Evolutionary conservation across 1,140 invertebrate genomes (phyloP).

Genomic region (Pachypsylla venusta): DNA sequence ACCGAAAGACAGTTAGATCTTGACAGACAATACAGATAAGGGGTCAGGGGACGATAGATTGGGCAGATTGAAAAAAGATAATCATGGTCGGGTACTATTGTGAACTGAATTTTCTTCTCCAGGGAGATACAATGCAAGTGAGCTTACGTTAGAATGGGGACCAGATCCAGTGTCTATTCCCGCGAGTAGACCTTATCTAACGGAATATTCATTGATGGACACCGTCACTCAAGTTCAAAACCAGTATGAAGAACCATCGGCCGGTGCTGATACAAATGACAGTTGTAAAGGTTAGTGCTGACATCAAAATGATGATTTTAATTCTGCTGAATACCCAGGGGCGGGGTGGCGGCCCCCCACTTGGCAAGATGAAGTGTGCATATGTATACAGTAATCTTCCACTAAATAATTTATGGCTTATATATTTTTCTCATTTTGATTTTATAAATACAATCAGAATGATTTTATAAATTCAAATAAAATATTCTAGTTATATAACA

Average conservation of each 20-base stretch:
- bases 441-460: too few relatives aligned
- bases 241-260: conserved; percentile 9
- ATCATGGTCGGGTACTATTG: not conserved
- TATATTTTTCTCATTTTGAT: too few relatives aligned
- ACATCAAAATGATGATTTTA: not conserved
- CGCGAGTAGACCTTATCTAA: conserved; percentile 54
- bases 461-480: too few relatives aligned
- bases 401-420: too few relatives aligned
- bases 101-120: conserved; percentile 11
- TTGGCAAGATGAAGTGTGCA: too few relatives aligned
- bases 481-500: too few relatives aligned
- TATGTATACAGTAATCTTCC: too few relatives aligned
- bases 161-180: conserved; percentile 48
- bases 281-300: not conserved
- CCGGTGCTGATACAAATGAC: not conserved
- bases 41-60: too few relatives aligned
- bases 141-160: conserved; percentile 57
- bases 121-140: conserved; percentile 63
- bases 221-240: conserved; percentile 22
- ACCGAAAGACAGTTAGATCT: too few relatives aligned
- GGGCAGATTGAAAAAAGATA: not conserved
- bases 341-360: not conserved
- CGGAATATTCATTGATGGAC: conserved; percentile 54
- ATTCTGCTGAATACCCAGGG: not conserved
- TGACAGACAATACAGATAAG: too few relatives aligned